Evolutionary conservation across 1,140 invertebrate species (phyloP).

Genomic region (Colletes gigas): DNA sequence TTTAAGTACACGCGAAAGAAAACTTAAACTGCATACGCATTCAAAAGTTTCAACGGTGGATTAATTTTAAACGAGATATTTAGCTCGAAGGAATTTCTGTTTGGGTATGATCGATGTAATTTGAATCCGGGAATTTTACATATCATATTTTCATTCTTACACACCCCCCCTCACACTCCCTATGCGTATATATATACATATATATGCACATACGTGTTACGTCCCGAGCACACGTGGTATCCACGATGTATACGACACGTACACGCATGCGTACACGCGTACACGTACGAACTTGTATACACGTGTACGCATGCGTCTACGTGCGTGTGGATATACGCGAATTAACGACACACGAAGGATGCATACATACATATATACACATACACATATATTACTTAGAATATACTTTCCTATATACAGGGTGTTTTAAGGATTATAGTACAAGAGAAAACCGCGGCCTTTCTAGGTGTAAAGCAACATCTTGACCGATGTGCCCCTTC

Average conservation of each 20-base stretch:
- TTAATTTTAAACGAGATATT: not conserved
- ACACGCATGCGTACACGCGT: not conserved
- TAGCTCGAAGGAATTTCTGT: not conserved
- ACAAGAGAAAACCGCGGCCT: slow-evolving; percentile 50
- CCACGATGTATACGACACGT: slow-evolving; percentile 9
- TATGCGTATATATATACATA: slow-evolving; percentile 26
- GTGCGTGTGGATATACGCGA: not conserved
- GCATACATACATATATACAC: slow-evolving; percentile 38
- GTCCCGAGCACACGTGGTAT: not conserved
- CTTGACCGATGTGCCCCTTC: slow-evolving; percentile 1
- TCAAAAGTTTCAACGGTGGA: not conserved
- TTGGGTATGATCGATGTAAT: not conserved
- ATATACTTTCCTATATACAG: slow-evolving; percentile 29
- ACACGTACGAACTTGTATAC: slow-evolving; percentile 26
- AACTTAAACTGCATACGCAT: too few relatives aligned
- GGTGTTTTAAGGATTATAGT: slow-evolving; percentile 50
- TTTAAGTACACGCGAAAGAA: not conserved
- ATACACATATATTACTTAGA: slow-evolving; percentile 27
- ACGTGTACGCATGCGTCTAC: slow-evolving; percentile 28
- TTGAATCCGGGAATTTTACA: slow-evolving; percentile 37
- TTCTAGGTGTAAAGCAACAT: slow-evolving; percentile 28
- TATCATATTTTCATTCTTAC: slow-evolving; percentile 31
- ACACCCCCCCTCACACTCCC: not conserved
- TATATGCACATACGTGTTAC: slow-evolving; percentile 24
- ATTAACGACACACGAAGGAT: slow-evolving; percentile 61